phyloP scores from a whole-genome alignment of 2,888 invertebrate species.

The Megalurothrips usitatus region DNA sequence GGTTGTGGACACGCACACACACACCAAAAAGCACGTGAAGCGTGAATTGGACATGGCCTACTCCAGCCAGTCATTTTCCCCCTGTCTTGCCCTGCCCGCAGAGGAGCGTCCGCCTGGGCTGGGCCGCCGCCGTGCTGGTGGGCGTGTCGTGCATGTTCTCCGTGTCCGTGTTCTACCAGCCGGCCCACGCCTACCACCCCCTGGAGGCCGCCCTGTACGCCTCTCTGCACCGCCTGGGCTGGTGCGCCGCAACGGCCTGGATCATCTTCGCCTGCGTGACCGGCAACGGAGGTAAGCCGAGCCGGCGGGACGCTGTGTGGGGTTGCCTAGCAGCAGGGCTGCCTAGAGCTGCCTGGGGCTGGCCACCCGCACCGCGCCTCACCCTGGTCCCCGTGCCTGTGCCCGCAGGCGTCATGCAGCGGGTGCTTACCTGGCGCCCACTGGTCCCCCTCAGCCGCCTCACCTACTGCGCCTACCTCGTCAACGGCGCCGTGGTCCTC shows the following conservation, averaged over 20 bases:
- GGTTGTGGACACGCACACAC: no score
- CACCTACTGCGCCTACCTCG: slow-evolving; percentile 67
- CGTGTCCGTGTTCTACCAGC: slow-evolving; percentile 58
- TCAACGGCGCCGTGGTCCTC: slow-evolving; percentile 65
- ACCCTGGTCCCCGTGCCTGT: no score
- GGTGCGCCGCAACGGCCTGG: slow-evolving; percentile 67
- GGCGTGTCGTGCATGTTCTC: slow-evolving; percentile 58
- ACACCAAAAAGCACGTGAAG: no score
- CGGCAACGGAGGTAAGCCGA: slow-evolving; percentile 57
- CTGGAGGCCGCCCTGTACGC: slow-evolving; percentile 62
- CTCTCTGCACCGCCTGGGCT: slow-evolving; percentile 60
- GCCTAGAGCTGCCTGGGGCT: no score
- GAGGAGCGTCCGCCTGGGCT: slow-evolving; percentile 34
- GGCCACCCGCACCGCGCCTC: no score
- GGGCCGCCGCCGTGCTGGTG: slow-evolving; percentile 45
- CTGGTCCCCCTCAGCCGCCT: slow-evolving; percentile 63
- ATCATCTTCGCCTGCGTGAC: slow-evolving; percentile 59
- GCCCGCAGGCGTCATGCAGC: slow-evolving; percentile 52
- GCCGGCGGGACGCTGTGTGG: no score
- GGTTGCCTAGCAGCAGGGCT: no score
- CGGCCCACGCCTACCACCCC: slow-evolving; percentile 50
- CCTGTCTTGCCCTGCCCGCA: neutral
- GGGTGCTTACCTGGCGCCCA: slow-evolving; percentile 57
- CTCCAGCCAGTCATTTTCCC: no score
- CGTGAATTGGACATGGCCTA: no score